Percentiles rank a stretch among this genome's conserved stretches.
phyloP scores from a whole-genome alignment of 2,797 vertebrate genomes.

The Pagetopsis macropterus region DNA sequence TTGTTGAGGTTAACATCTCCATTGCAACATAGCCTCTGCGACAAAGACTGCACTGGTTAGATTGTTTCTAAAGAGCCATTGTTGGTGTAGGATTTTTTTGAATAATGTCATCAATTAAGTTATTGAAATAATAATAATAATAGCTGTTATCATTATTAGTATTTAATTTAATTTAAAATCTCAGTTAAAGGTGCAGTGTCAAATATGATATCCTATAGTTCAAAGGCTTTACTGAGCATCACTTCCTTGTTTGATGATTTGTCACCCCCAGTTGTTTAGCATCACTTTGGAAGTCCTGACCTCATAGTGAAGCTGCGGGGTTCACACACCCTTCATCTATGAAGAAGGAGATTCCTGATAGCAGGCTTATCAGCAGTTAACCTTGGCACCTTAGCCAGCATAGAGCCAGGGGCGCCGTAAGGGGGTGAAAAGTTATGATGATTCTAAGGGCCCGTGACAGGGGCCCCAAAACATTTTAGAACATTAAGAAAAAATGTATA shows the following conservation, averaged over 20 bases:
- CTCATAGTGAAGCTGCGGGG: constrained; percentile 1
- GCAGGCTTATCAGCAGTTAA: constrained; percentile 3
- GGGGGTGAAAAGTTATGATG: too few species aligned
- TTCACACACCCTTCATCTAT: constrained; percentile 4
- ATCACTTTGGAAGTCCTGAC: constrained; percentile 7
- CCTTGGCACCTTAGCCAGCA: constrained; percentile 4
- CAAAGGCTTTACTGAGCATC: not conserved
- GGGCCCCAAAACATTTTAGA: too few species aligned
- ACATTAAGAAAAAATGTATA: too few species aligned
- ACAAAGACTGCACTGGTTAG: not conserved
- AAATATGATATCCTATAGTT: not conserved
- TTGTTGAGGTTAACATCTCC: not conserved
- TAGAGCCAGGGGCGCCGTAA: too few species aligned
- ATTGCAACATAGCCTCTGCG: not conserved
- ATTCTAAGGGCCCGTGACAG: too few species aligned
- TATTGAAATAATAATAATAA: not conserved
- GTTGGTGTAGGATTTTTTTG: not conserved
- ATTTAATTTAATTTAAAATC: too few species aligned
- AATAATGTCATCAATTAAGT: not conserved
- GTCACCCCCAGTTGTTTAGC: not conserved
- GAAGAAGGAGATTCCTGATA: not conserved
- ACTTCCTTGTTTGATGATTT: not conserved
- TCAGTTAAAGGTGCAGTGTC: not conserved
- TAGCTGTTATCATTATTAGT: too few species aligned
- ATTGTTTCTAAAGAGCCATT: constrained; percentile 3